phyloP scores from a whole-genome alignment of 1,140 invertebrate genomes.

The Brachionus rotundiformis region DNA sequence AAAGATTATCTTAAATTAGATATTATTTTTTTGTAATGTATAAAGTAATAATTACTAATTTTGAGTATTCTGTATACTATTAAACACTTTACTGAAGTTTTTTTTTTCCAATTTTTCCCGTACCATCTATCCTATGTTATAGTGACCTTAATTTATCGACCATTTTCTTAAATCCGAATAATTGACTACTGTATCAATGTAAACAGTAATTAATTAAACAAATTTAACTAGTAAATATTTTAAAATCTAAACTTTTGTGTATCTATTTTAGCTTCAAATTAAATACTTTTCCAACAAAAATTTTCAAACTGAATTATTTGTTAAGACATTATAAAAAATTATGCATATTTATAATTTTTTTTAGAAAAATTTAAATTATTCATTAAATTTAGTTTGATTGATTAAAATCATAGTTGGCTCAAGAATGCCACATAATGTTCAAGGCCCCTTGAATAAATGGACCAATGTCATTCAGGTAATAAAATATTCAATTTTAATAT shows the following conservation, averaged over 20 bases:
- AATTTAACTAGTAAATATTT: too few relatives aligned
- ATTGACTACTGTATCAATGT: too few relatives aligned
- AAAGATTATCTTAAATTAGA: too few relatives aligned
- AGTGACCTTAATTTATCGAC: too few relatives aligned
- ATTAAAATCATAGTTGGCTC: neutral
- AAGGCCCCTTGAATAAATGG: slow-evolving; percentile 99
- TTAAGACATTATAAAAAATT: neutral
- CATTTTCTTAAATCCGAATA: too few relatives aligned
- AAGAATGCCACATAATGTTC: slow-evolving; percentile 67
- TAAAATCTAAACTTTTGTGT: neutral
- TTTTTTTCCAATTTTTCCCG: too few relatives aligned
- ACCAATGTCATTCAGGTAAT: slow-evolving; percentile 84
- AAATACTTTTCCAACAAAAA: neutral
- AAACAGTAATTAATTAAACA: too few relatives aligned
- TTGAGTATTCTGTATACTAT: too few relatives aligned
- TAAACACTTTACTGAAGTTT: too few relatives aligned
- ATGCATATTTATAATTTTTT: slow-evolving; percentile 17
- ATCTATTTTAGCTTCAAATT: neutral
- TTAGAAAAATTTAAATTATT: neutral
- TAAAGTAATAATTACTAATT: too few relatives aligned
- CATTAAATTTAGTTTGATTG: neutral
- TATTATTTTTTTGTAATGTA: too few relatives aligned
- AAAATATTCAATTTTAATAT: neutral
- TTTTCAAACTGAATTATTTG: neutral
- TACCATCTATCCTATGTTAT: too few relatives aligned